Conservation (phyloP, 2,888 invertebrate genomes). For the Cactoblastis cactorum region DNA sequence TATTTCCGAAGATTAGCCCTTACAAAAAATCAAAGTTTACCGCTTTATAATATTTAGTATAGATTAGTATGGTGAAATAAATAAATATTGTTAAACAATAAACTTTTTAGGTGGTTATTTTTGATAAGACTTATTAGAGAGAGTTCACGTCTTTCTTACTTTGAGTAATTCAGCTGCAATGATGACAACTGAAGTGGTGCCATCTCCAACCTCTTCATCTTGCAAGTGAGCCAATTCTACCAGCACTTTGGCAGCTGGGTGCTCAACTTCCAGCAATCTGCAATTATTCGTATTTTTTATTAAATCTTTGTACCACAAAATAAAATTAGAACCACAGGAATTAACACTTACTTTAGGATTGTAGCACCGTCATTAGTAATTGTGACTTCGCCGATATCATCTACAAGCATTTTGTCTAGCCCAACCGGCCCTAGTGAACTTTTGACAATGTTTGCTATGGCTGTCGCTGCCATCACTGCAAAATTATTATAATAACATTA, state of each 20-base stretch:
- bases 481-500: slow-evolving; percentile 21
- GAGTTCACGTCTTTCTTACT: slow-evolving; percentile 56
- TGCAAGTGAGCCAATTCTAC: slow-evolving; percentile 98
- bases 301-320: too few species aligned
- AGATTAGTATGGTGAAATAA: too few species aligned
- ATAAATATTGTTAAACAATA: too few species aligned
- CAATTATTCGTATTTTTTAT: slow-evolving; percentile 15
- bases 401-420: slow-evolving; percentile 99
- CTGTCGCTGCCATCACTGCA: slow-evolving; percentile 95
- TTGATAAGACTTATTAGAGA: too few species aligned
- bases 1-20: too few species aligned
- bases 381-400: slow-evolving; percentile 99
- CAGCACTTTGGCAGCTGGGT: slow-evolving; percentile 97
- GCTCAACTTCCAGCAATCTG: slow-evolving; percentile 97
- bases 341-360: slow-evolving; percentile 83
- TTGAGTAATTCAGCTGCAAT: slow-evolving; percentile 85
- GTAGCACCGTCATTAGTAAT: slow-evolving; percentile 99
- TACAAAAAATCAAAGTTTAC: too few species aligned
- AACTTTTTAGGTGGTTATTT: too few species aligned
- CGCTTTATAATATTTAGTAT: too few species aligned
- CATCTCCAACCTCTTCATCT: slow-evolving; percentile 99
- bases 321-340: neutral
- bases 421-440: slow-evolving; percentile 99
- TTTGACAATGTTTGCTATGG: slow-evolving; percentile 99
- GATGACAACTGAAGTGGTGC: slow-evolving; percentile 98